Evolutionary conservation across 2,113 vertebrate species (phyloP), one percentile per base, ranked within the genome.

Genomic region (Rattus norvegicus): DNA sequence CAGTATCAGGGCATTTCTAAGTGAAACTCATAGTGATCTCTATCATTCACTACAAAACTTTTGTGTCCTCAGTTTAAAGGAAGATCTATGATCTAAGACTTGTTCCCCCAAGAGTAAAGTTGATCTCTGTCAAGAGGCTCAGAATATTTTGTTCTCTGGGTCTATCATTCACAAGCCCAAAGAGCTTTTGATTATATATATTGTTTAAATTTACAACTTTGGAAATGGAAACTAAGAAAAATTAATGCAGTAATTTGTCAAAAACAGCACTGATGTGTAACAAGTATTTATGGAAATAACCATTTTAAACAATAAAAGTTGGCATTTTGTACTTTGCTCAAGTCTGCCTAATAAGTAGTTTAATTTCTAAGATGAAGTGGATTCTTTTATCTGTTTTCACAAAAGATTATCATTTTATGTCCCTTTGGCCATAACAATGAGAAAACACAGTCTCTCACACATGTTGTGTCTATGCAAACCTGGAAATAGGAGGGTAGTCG

Each of bases 1-100:
- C 65, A 95, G 43, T 89, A 98, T 93, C 20, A 95, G 79, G 52
- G 94, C 56, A 95, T 61, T 43, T 86, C 95, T 94, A 98, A 77
- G 36, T 86, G 49, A 56, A 56, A 36, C 52, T 36, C 73, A 93
- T 73, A 33, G n/a, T 89, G 85, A 89, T 94, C 70, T 81, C 96
- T 80, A n/a, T 14, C 89, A 92, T 0, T 16, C 19, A 94, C 22
- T 83, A 95, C 75, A 39, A 88, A 97, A 96, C 4, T 2, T 36
- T 95, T 61, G 47, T 72, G 75, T 24, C 76, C 80, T 76, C 28
- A 88, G 69, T 97, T 97, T 16, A 65, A 1, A 84, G 36, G 95
- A 95, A 72, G 73, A 52, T 81, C 61, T 91, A 24, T 75, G n/a
- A 80, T 87, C 95, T 96, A 5, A 92, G 87, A 0, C 49, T 10